Percentiles rank a stretch among this genome's conserved stretches.
Conservation (phyloP, 2,888 invertebrate species). For the Leptopterna dolabrata region DNA sequence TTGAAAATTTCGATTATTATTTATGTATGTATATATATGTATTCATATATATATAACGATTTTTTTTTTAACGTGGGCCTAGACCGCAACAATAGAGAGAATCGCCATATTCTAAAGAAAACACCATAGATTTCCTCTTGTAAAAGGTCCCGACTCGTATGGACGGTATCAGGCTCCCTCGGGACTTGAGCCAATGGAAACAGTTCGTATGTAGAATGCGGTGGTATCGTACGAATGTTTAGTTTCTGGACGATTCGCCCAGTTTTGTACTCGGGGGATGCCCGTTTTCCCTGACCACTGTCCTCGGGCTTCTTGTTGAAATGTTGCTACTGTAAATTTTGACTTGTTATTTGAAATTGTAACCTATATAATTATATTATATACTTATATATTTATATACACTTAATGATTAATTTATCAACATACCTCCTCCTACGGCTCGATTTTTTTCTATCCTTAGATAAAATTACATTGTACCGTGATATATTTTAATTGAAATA, state of each 20-base stretch:
- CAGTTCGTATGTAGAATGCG: no score
- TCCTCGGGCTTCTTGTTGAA: neutral
- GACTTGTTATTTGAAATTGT: slow-evolving; percentile 7
- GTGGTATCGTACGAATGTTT: no score
- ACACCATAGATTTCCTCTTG: neutral
- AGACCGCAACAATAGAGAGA: neutral
- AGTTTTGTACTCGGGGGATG: no score
- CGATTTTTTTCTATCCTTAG: neutral
- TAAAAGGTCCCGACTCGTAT: no score
- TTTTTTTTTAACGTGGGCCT: neutral
- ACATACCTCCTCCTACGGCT: slow-evolving; percentile 28
- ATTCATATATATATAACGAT: no score
- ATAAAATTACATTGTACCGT: neutral
- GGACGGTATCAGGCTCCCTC: no score
- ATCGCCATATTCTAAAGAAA: neutral
- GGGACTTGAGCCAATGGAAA: no score
- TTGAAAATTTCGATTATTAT: neutral
- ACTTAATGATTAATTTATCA: slow-evolving; percentile 24
- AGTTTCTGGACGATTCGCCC: no score
- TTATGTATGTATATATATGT: no score
- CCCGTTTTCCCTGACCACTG: no score
- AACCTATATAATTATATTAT: slow-evolving; percentile 6
- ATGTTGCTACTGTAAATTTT: slow-evolving; percentile 25
- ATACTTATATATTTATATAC: slow-evolving; percentile 32
- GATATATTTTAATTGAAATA: slow-evolving; percentile 40